Evolutionary conservation across 2,888 invertebrate genomes (phyloP).

Genomic region (Leuctra nigra): DNA sequence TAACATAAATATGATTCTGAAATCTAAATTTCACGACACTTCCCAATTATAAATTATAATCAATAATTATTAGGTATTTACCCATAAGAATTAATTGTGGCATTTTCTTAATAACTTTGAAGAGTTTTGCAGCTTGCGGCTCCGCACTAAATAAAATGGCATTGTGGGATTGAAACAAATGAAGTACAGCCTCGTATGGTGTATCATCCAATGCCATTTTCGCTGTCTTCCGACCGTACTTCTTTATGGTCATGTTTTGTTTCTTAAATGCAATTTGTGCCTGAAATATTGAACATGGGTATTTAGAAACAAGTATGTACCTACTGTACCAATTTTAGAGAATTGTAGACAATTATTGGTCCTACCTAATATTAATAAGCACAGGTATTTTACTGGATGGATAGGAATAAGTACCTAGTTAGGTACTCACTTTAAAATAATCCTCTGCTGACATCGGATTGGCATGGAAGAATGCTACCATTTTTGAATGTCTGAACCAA

Average conservation of each 20-base stretch:
- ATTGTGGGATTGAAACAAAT: slow-evolving; percentile 56
- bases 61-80: too few species aligned
- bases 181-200: slow-evolving; percentile 57
- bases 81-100: slow-evolving; percentile 67
- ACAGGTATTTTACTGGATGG: too few species aligned
- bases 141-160: slow-evolving; percentile 65
- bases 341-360: too few species aligned
- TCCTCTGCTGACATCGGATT: slow-evolving; percentile 64
- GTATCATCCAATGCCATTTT: slow-evolving; percentile 58
- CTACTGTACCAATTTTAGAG: too few species aligned
- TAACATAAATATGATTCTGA: too few species aligned
- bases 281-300: slow-evolving; percentile 19
- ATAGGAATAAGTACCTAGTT: too few species aligned
- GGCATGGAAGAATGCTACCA: slow-evolving; percentile 63
- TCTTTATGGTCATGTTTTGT: slow-evolving; percentile 61
- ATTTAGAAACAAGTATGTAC: too few species aligned
- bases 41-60: too few species aligned
- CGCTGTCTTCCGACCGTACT: slow-evolving; percentile 59
- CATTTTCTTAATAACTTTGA: slow-evolving; percentile 60
- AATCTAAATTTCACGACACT: too few species aligned
- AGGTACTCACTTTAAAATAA: slow-evolving; percentile 53
- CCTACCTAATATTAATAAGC: too few species aligned
- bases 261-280: slow-evolving; percentile 46
- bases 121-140: slow-evolving; percentile 50
- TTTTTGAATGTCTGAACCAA: slow-evolving; percentile 62